Evolutionary conservation across 2,888 invertebrate genomes (phyloP).

Genomic region (Byasa hedistus): DNA sequence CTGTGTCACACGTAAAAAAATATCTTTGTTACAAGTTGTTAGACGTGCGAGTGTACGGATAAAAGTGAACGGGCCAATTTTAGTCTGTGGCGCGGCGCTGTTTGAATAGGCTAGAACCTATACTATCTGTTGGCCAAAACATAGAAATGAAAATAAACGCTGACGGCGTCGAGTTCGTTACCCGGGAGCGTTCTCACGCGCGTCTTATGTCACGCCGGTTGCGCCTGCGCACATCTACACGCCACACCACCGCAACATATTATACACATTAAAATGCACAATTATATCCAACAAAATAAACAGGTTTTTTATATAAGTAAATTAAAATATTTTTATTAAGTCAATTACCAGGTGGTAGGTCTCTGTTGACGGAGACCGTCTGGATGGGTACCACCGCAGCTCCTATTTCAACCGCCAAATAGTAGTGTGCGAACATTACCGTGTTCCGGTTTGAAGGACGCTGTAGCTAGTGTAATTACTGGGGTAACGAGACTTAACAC

Average conservation of each 20-base stretch:
- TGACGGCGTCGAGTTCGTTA: constrained; percentile 58
- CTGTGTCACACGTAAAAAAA: constrained; percentile 42
- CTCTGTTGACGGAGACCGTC: too few species aligned
- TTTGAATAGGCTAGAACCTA: constrained; percentile 29
- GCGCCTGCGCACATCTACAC: constrained; percentile 39
- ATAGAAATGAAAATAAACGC: constrained; percentile 60
- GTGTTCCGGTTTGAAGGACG: too few species aligned
- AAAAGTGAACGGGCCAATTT: constrained; percentile 36
- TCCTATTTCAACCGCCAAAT: too few species aligned
- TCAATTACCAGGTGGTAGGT: too few species aligned
- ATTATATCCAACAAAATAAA: too few species aligned
- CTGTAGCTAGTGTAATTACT: too few species aligned
- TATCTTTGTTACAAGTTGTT: constrained; percentile 11
- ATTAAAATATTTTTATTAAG: too few species aligned
- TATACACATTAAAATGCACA: constrained; percentile 13
- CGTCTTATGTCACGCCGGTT: constrained; percentile 52
- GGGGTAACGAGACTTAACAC: too few species aligned
- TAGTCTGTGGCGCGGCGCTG: constrained; percentile 37
- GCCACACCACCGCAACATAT: neutral
- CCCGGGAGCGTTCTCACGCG: constrained; percentile 60
- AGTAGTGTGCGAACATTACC: too few species aligned
- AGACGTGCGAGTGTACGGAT: constrained; percentile 39
- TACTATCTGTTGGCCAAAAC: constrained; percentile 47
- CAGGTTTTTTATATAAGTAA: too few species aligned
- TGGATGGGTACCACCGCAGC: too few species aligned